Conservation (phyloP, 2,113 vertebrate genomes). For the Genyomyrus donnyi region DNA sequence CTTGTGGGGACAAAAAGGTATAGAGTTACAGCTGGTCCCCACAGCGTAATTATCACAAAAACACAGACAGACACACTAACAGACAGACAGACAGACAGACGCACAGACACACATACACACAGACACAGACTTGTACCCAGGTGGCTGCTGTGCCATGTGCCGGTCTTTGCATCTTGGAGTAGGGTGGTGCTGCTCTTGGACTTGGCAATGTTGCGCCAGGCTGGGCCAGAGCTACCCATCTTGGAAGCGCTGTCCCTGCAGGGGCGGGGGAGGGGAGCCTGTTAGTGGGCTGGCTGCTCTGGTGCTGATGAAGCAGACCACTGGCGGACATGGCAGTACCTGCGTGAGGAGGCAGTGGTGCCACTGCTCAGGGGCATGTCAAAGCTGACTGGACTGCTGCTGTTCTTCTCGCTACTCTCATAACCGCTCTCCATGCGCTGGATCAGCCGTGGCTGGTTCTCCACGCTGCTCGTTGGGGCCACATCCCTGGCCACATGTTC, state of each 20-base stretch:
- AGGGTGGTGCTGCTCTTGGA: slow-evolving; percentile 82
- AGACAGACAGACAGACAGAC: background rate
- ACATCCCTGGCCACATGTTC: slow-evolving; percentile 30
- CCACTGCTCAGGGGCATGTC: slow-evolving; percentile 72
- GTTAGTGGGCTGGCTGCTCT: background rate
- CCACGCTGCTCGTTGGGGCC: background rate
- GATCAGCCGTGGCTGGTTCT: slow-evolving; percentile 69
- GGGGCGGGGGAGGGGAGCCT: slow-evolving; percentile 27
- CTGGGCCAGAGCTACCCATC: slow-evolving; percentile 63
- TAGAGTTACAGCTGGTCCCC: background rate
- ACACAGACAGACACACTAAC: background rate
- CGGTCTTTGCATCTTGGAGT: slow-evolving; percentile 54
- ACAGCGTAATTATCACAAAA: background rate
- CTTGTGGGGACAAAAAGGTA: background rate
- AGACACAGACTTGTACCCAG: slow-evolving; percentile 35
- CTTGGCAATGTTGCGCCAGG: slow-evolving; percentile 75
- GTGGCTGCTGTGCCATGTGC: slow-evolving; percentile 52
- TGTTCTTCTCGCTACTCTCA: slow-evolving; percentile 93
- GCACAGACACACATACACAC: background rate
- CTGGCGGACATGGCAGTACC: background rate
- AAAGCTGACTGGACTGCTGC: slow-evolving; percentile 86
- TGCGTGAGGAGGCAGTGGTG: slow-evolving; percentile 43
- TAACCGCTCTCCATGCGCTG: slow-evolving; percentile 96
- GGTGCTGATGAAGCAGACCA: background rate
- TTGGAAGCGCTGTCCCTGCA: slow-evolving; percentile 64